These are phyloP conservation scores for Plebejus anna DNA, from an alignment of 2,888 invertebrate species.

Conservation along the genomic window DNA sequence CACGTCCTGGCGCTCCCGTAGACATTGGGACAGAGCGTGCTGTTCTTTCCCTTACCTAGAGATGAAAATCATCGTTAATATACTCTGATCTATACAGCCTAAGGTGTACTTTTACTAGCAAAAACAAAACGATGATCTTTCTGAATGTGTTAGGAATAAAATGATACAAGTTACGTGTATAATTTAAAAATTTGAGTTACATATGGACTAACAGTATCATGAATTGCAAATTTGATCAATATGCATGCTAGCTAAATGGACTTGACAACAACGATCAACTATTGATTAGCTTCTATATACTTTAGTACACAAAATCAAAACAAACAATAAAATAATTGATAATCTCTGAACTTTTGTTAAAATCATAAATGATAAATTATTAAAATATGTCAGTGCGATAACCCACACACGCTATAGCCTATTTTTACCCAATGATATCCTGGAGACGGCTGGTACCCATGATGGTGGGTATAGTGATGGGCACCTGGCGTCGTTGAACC, in stretches of 20 bases:
- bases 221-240: conserved; percentile 22
- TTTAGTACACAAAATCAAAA: conserved; percentile 56
- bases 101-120: conserved; percentile 6
- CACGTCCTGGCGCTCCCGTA: conserved; percentile 77
- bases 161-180: neutral
- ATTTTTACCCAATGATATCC: conserved; percentile 87
- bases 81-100: neutral
- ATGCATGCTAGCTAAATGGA: conserved; percentile 61
- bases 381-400: conserved; percentile 17
- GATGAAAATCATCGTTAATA: conserved; percentile 30
- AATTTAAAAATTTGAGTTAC: neutral
- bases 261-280: conserved; percentile 39
- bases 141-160: neutral
- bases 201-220: conserved; percentile 1
- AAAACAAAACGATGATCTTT: conserved; percentile 6
- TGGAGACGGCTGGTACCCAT: conserved; percentile 85
- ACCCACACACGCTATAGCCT: conserved; percentile 48
- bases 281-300: conserved; percentile 38
- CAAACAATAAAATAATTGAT: conserved; percentile 46
- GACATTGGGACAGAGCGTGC: conserved; percentile 95
- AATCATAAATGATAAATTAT: conserved; percentile 45
- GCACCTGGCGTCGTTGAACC: conserved; percentile 82
- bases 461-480: conserved; percentile 82
- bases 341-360: conserved; percentile 48
- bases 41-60: conserved; percentile 94